These are phyloP conservation scores for Elegia similella DNA, from an alignment of 2,888 invertebrate species.

Conservation along the genomic window DNA sequence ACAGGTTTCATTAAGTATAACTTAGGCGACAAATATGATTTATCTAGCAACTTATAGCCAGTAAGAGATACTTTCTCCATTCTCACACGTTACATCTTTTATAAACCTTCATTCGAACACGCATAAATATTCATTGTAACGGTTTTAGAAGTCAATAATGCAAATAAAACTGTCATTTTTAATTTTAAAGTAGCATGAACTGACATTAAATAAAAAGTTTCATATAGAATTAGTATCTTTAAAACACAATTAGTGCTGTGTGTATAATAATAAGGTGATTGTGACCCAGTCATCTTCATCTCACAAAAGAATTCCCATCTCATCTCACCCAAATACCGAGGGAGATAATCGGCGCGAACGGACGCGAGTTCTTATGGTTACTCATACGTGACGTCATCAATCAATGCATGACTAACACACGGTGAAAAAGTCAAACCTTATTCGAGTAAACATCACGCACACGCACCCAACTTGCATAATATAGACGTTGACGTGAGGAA, in stretches of 20 bases:
- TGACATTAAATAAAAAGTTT: no score
- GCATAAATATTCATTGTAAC: conserved; percentile 26
- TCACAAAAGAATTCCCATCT: conserved; percentile 47
- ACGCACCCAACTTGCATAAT: conserved; percentile 17
- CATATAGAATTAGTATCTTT: no score
- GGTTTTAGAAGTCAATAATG: conserved; percentile 21
- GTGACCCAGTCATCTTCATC: conserved; percentile 26
- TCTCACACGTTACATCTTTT: conserved; percentile 29
- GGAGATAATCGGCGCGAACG: conserved; percentile 49
- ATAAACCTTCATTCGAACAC: conserved; percentile 29
- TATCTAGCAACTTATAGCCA: conserved; percentile 21
- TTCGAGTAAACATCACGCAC: conserved; percentile 23
- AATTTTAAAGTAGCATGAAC: neutral
- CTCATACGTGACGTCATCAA: conserved; percentile 74
- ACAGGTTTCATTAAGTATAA: conserved; percentile 21
- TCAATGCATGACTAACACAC: conserved; percentile 67
- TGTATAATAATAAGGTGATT: neutral
- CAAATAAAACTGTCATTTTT: neutral
- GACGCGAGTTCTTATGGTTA: conserved; percentile 55
- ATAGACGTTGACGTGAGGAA: conserved; percentile 9
- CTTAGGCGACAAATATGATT: conserved; percentile 27
- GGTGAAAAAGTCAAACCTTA: conserved; percentile 51
- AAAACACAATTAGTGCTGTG: no score
- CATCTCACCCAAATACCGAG: conserved; percentile 56
- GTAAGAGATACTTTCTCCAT: conserved; percentile 26